Evolutionary conservation across 2,797 vertebrate genomes (phyloP), one percentile per base, ranked within the genome.

Genomic region (Acipenser transmontanus): DNA sequence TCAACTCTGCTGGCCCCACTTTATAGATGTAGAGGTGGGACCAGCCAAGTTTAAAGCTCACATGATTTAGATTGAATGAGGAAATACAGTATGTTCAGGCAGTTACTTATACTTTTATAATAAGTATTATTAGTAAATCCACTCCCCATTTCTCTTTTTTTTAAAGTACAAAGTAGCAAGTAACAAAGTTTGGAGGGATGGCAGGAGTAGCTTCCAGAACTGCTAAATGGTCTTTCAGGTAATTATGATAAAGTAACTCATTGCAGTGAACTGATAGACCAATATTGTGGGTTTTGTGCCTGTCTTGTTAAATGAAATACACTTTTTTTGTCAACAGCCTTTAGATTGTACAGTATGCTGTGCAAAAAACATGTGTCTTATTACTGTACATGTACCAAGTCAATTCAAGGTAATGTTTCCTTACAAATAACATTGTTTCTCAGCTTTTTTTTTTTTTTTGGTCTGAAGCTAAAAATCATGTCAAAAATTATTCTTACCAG

Each of bases 401-500:
- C 54, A 57, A 57, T 57, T 11, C 14, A n/a, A 13, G 14, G 9
- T 6, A 34, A 34, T 57, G 54, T 13, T 57, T 57, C 54, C n/a
- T n/a, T 57, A 13, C 14, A 57, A 57, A n/a, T 57, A 7, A 57
- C 12, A 57, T 57, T 7, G 7, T 57, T 57, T 57, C 54, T 2
- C 12, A 11, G 14, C 6, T 13, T 57, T 57, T 11, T 57, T 6
- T n/a, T 11, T 57, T 57, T n/a, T 13, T 57, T 17, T 17, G 17
- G 54, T 13, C 54, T 57, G 11, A 52, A 66, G 52, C 64, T 57
- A 48, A 34, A 13, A 47, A 51, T n/a, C 14, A 59, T 8, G 67
- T 66, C 67, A 75, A 71, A 74, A 74, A 63, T 68, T 66, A 67
- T 80, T 78, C 73, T 77, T 77, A 83, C 80, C 81, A 82, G 82